Conservation (phyloP, 2,888 invertebrate genomes). For the Nomada fabriciana region DNA sequence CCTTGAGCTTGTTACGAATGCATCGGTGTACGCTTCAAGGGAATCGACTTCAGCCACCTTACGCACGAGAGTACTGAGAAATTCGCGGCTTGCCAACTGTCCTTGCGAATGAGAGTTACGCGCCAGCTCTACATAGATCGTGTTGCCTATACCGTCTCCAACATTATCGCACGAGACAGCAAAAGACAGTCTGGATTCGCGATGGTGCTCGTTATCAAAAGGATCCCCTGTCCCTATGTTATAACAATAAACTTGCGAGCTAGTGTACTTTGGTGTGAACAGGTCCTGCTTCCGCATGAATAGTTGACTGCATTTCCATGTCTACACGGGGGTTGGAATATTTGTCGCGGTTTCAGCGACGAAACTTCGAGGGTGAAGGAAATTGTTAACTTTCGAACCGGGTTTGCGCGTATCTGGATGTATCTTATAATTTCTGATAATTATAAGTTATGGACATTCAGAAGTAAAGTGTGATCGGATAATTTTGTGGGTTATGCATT, state of each 20-base stretch:
- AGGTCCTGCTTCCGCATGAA: slow-evolving; percentile 11
- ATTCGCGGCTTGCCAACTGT: slow-evolving; percentile 34
- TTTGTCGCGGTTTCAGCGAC: background rate
- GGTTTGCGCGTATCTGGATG: too few relatives aligned
- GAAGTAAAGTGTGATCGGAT: too few relatives aligned
- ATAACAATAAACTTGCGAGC: slow-evolving; percentile 33
- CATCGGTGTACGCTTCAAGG: background rate
- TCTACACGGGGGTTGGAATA: background rate
- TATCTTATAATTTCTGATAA: too few relatives aligned
- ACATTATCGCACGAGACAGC: slow-evolving; percentile 36
- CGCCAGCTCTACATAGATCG: background rate
- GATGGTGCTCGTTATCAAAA: slow-evolving; percentile 34
- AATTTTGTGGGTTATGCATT: too few relatives aligned
- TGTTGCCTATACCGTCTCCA: slow-evolving; percentile 35
- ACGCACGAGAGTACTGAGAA: slow-evolving; percentile 20
- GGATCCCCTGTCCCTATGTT: slow-evolving; percentile 11
- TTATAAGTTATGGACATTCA: too few relatives aligned
- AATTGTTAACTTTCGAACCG: background rate
- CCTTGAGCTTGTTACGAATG: background rate
- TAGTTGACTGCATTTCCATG: slow-evolving; percentile 6
- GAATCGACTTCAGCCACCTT: background rate
- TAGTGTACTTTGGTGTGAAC: slow-evolving; percentile 27
- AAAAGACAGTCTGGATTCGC: slow-evolving; percentile 6
- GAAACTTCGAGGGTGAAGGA: background rate
- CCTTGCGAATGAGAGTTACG: slow-evolving; percentile 1